Conservation (phyloP, 2,888 invertebrate genomes). For the Pasiphila rectangulata region DNA sequence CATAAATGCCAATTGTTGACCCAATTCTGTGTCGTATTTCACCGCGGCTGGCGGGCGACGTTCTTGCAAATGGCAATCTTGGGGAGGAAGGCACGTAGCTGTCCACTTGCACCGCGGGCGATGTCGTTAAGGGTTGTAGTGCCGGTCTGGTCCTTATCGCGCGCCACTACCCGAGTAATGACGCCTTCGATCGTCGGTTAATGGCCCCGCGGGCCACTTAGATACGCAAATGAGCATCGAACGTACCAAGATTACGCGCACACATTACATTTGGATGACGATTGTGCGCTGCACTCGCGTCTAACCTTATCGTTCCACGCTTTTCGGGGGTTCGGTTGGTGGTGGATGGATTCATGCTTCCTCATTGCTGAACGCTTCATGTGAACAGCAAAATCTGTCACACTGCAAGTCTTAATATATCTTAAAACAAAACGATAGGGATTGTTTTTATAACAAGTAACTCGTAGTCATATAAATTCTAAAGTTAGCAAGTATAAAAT, state of each 20-base stretch:
- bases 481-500: too few relatives aligned
- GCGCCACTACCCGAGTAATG: conserved; percentile 72
- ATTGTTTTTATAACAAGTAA: too few relatives aligned
- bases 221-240: conserved; percentile 80
- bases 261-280: conserved; percentile 49
- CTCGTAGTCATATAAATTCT: too few relatives aligned
- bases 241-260: conserved; percentile 48
- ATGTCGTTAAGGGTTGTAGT: conserved; percentile 65
- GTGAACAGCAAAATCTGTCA: too few relatives aligned
- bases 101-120: conserved; percentile 63
- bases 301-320: conserved; percentile 1
- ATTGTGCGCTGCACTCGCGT: conserved; percentile 28
- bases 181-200: conserved; percentile 76
- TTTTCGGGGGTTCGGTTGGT: conserved; percentile 1
- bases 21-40: conserved; percentile 39
- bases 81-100: conserved; percentile 52
- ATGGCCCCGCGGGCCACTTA: conserved; percentile 77
- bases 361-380: too few relatives aligned
- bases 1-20: conserved; percentile 32
- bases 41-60: conserved; percentile 6
- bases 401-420: too few relatives aligned
- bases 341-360: not conserved
- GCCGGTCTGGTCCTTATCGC: conserved; percentile 69
- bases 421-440: too few relatives aligned
- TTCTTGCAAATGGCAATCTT: conserved; percentile 43